Conservation (phyloP, 2,797 vertebrate genomes). For the Taenioides sp. region DNA sequence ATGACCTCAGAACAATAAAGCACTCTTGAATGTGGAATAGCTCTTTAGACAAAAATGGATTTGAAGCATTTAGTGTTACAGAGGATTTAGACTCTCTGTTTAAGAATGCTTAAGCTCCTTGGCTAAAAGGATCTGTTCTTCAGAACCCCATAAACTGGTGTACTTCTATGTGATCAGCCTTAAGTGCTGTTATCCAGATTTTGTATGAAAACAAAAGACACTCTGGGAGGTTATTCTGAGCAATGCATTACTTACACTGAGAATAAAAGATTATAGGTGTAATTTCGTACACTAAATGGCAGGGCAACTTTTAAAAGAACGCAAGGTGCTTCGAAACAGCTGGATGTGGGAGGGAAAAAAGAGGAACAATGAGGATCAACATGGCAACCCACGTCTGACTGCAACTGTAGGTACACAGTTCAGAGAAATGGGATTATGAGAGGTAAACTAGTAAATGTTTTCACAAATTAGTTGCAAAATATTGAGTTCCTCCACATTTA, state of each 20-base stretch:
- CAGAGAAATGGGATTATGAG: conserved; percentile 6
- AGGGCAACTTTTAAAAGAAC: conserved; percentile 11
- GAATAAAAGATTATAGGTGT: conserved; percentile 12
- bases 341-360: conserved; percentile 16
- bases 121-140: conserved; percentile 51
- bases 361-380: conserved; percentile 28
- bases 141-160: conserved; percentile 21
- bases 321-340: conserved; percentile 17
- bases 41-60: conserved; percentile 25
- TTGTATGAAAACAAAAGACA: background rate
- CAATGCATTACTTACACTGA: conserved; percentile 6
- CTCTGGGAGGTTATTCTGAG: background rate
- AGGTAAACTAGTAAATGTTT: background rate
- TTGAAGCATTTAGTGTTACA: conserved; percentile 14
- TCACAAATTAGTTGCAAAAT: background rate
- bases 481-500: too few relatives aligned
- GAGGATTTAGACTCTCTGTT: conserved; percentile 35
- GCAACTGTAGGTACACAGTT: conserved; percentile 4
- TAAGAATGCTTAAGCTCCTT: conserved; percentile 34
- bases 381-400: conserved; percentile 21
- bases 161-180: conserved; percentile 18
- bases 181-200: conserved; percentile 9
- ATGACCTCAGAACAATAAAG: conserved; percentile 8
- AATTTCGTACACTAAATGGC: conserved; percentile 25
- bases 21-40: conserved; percentile 13